phyloP scores from a whole-genome alignment of 1,140 invertebrate genomes.

The Lepidostoma basale region DNA sequence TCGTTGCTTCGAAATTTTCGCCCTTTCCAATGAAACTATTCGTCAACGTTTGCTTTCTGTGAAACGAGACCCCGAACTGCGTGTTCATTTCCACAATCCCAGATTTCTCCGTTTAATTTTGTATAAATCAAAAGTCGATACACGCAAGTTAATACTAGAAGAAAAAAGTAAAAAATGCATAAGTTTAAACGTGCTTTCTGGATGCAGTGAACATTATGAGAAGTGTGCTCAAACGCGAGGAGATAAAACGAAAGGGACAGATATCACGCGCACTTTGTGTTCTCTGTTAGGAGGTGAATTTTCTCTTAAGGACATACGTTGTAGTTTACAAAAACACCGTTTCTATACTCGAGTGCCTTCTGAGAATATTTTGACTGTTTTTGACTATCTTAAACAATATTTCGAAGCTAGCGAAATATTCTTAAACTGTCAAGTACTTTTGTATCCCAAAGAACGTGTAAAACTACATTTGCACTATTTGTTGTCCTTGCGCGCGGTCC shows the following conservation, averaged over 20 bases:
- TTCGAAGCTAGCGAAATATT: slow-evolving; percentile 60
- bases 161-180: slow-evolving; percentile 56
- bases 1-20: slow-evolving; percentile 56
- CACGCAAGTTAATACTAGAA: slow-evolving; percentile 57
- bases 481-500: too few relatives aligned
- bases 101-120: slow-evolving; percentile 60
- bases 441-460: slow-evolving; percentile 64
- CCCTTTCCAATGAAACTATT: slow-evolving; percentile 54
- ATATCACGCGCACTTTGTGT: slow-evolving; percentile 44
- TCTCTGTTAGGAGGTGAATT: slow-evolving; percentile 47
- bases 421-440: slow-evolving; percentile 60
- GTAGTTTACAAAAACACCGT: slow-evolving; percentile 58
- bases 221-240: slow-evolving; percentile 50
- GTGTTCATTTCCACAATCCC: slow-evolving; percentile 58
- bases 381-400: slow-evolving; percentile 54
- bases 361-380: slow-evolving; percentile 57
- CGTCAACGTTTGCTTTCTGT: slow-evolving; percentile 56
- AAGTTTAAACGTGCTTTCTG: slow-evolving; percentile 56
- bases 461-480: slow-evolving; percentile 43
- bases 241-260: slow-evolving; percentile 50
- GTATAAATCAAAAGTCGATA: slow-evolving; percentile 55
- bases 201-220: slow-evolving; percentile 53
- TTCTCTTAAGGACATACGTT: slow-evolving; percentile 48
- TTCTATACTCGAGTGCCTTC: slow-evolving; percentile 61
- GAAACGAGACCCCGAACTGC: slow-evolving; percentile 56